A percentile compares a stretch with the other conserved stretches of the same genome.
Conservation (phyloP, 2,113 vertebrate genomes). For the Salvelinus namaycush region DNA sequence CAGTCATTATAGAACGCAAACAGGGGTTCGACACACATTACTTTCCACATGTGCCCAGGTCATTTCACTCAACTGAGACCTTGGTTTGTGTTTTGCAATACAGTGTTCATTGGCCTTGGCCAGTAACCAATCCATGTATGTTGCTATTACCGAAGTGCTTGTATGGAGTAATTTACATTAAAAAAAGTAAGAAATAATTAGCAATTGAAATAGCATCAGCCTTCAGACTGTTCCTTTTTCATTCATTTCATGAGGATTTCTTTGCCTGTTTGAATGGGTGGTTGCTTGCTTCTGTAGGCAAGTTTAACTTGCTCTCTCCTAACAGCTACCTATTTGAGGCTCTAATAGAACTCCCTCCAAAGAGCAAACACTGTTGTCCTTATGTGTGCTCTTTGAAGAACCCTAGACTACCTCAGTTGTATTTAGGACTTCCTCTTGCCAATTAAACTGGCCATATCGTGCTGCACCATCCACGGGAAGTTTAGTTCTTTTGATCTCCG, state of each 20-base stretch:
- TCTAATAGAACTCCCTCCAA: background rate
- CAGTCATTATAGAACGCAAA: background rate
- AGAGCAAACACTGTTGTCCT: too few relatives aligned
- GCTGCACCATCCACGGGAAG: constrained; percentile 49
- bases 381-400: background rate
- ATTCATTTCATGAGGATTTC: too few relatives aligned
- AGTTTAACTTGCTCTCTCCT: too few relatives aligned
- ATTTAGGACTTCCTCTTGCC: constrained; percentile 47
- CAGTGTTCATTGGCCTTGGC: constrained; percentile 32
- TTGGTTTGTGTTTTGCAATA: constrained; percentile 35
- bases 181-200: too few relatives aligned
- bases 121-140: constrained; percentile 1
- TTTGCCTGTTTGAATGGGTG: too few relatives aligned
- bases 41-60: constrained; percentile 15
- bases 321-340: too few relatives aligned
- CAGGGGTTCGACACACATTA: constrained; percentile 10
- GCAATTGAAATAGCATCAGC: too few relatives aligned
- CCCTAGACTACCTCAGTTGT: constrained; percentile 40
- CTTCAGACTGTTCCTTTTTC: too few relatives aligned
- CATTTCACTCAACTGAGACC: constrained; percentile 10
- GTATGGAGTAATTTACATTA: background rate
- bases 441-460: constrained; percentile 52
- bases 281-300: too few relatives aligned
- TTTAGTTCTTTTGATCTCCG: constrained; percentile 34
- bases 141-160: constrained; percentile 19